A percentile compares a stretch with the other conserved stretches of the same genome.
These are phyloP conservation scores for Xestoiulus laeticollis DNA, from an alignment of 2,888 invertebrate genomes.

Conservation along the genomic window DNA sequence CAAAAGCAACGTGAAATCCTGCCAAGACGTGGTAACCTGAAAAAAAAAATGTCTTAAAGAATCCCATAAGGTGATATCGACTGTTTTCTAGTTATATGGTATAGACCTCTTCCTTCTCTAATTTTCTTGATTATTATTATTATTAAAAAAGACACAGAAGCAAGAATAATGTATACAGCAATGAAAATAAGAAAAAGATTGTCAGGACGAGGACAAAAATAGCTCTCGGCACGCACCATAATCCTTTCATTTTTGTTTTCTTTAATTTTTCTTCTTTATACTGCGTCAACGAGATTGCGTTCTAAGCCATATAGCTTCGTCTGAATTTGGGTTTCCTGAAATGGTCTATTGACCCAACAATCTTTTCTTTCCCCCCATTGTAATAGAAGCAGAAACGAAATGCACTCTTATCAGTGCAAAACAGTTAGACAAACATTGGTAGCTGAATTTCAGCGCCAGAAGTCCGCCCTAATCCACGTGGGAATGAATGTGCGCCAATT, in stretches of 20 bases:
- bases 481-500: conserved; percentile 22
- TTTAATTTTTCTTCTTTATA: background rate
- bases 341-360: conserved; percentile 29
- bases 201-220: background rate
- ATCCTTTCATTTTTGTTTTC: conserved; percentile 33
- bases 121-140: background rate
- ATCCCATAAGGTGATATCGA: background rate
- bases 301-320: background rate
- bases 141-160: background rate
- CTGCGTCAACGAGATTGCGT: background rate
- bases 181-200: background rate
- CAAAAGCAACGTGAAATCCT: background rate
- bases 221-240: background rate
- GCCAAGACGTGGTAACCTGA: background rate
- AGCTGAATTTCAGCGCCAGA: background rate
- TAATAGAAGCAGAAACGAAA: conserved; percentile 15
- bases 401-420: conserved; percentile 34
- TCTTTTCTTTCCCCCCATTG: conserved; percentile 23
- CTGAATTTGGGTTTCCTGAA: background rate
- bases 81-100: background rate
- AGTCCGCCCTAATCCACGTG: conserved; percentile 4
- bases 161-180: background rate
- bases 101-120: background rate
- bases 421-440: conserved; percentile 28
- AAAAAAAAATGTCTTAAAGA: background rate